Percentiles rank a stretch among this genome's conserved stretches.
phyloP scores from a whole-genome alignment of 1,140 invertebrate species.

The Pentalonia nigronervosa region DNA sequence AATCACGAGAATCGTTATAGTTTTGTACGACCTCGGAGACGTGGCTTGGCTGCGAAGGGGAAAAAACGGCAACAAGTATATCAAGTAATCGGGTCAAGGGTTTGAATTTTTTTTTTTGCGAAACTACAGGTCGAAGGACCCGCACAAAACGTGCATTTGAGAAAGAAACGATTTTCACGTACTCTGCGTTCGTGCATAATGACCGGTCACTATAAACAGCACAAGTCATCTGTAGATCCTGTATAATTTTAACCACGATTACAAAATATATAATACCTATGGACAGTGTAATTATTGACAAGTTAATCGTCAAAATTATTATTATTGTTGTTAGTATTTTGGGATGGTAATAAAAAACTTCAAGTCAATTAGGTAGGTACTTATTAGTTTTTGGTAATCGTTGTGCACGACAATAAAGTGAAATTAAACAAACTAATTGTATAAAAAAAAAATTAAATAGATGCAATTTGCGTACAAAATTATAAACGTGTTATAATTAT shows the following conservation, averaged over 20 bases:
- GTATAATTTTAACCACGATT: background rate
- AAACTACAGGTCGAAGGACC: background rate
- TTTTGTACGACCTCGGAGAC: constrained; percentile 1
- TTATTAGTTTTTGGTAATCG: background rate
- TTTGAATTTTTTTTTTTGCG: background rate
- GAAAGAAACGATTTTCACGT: constrained; percentile 10
- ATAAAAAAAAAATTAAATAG: no score
- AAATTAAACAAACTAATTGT: no score
- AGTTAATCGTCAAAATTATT: background rate
- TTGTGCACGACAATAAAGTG: background rate
- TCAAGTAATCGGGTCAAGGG: constrained; percentile 17
- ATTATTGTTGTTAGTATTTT: background rate
- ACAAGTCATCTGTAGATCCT: background rate
- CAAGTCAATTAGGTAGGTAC: background rate
- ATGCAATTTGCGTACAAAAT: no score
- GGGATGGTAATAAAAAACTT: background rate
- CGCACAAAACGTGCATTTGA: background rate
- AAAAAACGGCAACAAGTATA: background rate
- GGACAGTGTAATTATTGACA: constrained; percentile 1
- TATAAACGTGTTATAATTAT: no score
- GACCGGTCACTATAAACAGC: background rate
- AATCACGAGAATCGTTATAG: constrained; percentile 9
- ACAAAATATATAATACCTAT: background rate
- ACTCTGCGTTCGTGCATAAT: background rate
- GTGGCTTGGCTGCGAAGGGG: background rate